Evolutionary conservation across 2,797 vertebrate genomes (phyloP), one percentile per base, ranked within the genome.

Genomic region (Spinibarbus caldwelli): DNA sequence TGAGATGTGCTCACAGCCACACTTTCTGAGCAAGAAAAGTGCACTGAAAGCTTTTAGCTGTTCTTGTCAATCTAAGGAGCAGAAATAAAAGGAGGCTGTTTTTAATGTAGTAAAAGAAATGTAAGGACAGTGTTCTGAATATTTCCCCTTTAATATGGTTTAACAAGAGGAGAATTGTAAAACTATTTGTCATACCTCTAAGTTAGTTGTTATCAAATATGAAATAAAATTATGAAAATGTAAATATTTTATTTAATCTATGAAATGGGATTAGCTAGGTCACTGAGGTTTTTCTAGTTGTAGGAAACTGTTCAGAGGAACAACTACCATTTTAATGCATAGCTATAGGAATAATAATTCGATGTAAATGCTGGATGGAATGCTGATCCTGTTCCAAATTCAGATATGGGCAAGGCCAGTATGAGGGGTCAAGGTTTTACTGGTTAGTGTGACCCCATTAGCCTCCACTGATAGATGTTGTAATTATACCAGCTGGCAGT

Each of bases 11-110:
- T 89, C 52, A 29, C 85, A 85, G 75, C 26, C 70, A 70, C 64
- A 62, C 57, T 88, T 80, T 86, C 45, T 83, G 82, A 88, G 66
- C 71, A 67, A 78, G 73, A 82, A 62, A 82, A 86, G 80, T 71
- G 83, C 72, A 70, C 83, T 54, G 57, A 72, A 76, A 85, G 75
- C 82, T 88, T 88, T 86, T 89, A 85, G 78, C 79, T 88, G 75
- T 88, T 80, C 82, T 81, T 89, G 83, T 88, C 83, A 88, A 64
- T 83, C 77, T 80, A 34, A 86, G 31, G 70, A 86, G 38, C 36
- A 54, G n/a, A 77, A 78, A 70, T 77, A 78, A 54, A 67, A 78
- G 10, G 57, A 68, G 57, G 15, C 21, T 70, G 72, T 87, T 62
- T 84, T 84, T 86, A 79, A 68, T 45, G 59, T 71, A 75, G 47